Percentiles rank a stretch among this genome's conserved stretches.
Evolutionary conservation across 1,140 invertebrate genomes (phyloP).

Genomic region (Aricia agestis): DNA sequence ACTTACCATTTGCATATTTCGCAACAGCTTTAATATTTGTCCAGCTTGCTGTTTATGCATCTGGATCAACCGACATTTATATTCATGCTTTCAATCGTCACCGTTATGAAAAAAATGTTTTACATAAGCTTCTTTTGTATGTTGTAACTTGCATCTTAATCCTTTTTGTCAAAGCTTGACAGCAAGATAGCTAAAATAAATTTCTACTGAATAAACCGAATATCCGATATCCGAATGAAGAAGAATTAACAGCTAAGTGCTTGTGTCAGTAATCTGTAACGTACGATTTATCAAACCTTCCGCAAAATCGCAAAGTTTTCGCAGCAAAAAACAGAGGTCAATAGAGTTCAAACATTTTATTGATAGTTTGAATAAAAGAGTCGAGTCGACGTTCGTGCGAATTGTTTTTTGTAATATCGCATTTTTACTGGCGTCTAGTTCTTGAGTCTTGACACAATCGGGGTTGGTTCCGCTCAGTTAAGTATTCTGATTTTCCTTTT

Average conservation of each 20-base stretch:
- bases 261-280: neutral
- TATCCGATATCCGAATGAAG: too few species aligned
- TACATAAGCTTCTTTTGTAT: neutral
- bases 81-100: neutral
- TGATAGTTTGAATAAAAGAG: slow-evolving; percentile 3
- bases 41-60: slow-evolving; percentile 8
- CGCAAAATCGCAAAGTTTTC: neutral
- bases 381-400: neutral
- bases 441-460: neutral
- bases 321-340: neutral
- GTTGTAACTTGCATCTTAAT: neutral
- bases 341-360: slow-evolving; percentile 5
- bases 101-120: neutral
- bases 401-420: slow-evolving; percentile 2
- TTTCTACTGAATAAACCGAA: too few species aligned
- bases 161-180: too few species aligned
- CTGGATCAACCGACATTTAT: neutral
- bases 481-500: neutral
- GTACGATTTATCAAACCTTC: neutral
- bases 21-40: neutral
- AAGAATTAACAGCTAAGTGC: too few species aligned
- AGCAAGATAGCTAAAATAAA: too few species aligned
- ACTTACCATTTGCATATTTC: neutral
- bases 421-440: neutral
- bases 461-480: neutral